Conservation (phyloP, 2,797 vertebrate species). For the Acomys russatus region DNA sequence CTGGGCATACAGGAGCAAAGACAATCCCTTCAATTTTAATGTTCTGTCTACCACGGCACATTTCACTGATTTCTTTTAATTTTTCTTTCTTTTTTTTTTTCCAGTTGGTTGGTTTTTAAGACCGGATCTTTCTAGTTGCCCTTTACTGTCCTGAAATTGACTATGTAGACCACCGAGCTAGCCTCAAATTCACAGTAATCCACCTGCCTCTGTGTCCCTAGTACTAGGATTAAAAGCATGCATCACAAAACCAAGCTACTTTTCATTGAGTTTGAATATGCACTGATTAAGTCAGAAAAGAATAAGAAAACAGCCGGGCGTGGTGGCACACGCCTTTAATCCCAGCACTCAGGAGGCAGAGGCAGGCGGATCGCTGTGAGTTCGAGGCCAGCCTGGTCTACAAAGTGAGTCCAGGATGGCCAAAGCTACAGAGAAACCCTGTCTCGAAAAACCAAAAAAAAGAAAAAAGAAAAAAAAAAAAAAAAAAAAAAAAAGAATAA, state of each 20-base stretch:
- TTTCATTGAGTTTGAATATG: not conserved
- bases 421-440: too few relatives aligned
- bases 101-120: not conserved
- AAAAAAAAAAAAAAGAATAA: too few relatives aligned
- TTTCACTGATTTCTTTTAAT: not conserved
- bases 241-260: not conserved
- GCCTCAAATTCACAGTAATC: not conserved
- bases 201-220: not conserved
- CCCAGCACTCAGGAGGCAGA: too few relatives aligned
- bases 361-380: too few relatives aligned
- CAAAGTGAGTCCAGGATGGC: too few relatives aligned
- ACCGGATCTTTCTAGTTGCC: not conserved
- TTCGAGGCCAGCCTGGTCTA: too few relatives aligned
- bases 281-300: not conserved
- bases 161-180: not conserved
- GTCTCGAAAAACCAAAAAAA: too few relatives aligned
- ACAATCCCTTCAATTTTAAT: not conserved
- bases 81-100: not conserved
- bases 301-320: not conserved
- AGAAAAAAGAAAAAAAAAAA: too few relatives aligned
- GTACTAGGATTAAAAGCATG: not conserved
- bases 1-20: not conserved
- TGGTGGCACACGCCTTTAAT: too few relatives aligned
- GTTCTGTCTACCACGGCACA: not conserved
- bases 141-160: not conserved